These are phyloP conservation scores for Babylonia areolata DNA, from an alignment of 1,140 invertebrate genomes.

Conservation along the genomic window DNA sequence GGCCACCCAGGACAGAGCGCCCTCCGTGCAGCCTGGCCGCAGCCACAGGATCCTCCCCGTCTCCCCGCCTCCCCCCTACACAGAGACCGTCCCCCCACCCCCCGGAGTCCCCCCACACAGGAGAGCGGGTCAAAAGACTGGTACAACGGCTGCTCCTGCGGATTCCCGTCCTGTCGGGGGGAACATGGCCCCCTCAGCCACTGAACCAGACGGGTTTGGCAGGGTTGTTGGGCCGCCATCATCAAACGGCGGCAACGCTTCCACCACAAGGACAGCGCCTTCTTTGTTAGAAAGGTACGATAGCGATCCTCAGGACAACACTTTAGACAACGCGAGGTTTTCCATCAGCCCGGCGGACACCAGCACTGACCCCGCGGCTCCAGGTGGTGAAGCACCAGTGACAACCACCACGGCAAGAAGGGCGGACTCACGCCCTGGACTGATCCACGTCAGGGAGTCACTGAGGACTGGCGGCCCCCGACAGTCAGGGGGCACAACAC, in stretches of 20 bases:
- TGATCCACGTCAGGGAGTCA: neutral
- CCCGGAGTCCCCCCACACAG: neutral
- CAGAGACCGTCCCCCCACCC: neutral
- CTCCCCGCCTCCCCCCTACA: slow-evolving; percentile 2
- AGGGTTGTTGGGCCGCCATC: too few relatives aligned
- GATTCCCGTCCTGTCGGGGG: neutral
- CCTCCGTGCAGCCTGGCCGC: neutral
- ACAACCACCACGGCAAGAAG: too few relatives aligned
- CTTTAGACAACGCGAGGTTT: neutral
- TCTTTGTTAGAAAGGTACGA: neutral
- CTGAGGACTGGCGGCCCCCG: neutral
- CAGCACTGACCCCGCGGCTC: too few relatives aligned
- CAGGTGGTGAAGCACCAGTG: too few relatives aligned
- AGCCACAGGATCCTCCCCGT: neutral
- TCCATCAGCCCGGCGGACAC: too few relatives aligned
- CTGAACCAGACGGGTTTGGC: too few relatives aligned
- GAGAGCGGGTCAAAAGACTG: neutral
- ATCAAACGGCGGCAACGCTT: neutral
- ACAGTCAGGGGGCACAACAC: neutral
- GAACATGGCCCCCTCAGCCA: neutral
- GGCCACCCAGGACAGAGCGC: neutral
- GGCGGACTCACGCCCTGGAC: too few relatives aligned
- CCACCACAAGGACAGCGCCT: neutral
- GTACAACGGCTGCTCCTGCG: neutral
- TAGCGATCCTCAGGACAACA: neutral